phyloP scores from a whole-genome alignment of 2,888 invertebrate genomes.

The Lymantria dispar region DNA sequence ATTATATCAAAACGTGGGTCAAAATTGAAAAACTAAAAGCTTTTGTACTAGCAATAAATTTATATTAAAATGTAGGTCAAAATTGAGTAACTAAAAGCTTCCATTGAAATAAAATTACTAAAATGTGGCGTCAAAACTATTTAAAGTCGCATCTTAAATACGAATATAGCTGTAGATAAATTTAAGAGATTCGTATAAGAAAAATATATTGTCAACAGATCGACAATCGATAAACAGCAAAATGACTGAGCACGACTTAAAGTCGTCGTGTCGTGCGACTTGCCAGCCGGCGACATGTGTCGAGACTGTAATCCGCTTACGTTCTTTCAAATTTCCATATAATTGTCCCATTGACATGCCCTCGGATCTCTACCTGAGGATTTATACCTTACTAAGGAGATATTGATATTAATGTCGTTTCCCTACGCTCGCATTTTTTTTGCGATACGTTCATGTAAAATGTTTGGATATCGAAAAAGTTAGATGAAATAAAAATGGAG shows the following conservation, averaged over 20 bases:
- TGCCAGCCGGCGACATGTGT: slow-evolving; percentile 9
- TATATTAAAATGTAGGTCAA: too few species aligned
- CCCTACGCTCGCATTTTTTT: slow-evolving; percentile 1
- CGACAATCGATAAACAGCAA: slow-evolving; percentile 1
- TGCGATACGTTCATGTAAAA: slow-evolving; percentile 4
- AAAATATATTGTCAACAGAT: neutral
- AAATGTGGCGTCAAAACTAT: too few species aligned
- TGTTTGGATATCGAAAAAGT: slow-evolving; percentile 7
- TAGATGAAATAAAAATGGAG: neutral
- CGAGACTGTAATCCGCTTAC: slow-evolving; percentile 39
- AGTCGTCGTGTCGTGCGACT: slow-evolving; percentile 6
- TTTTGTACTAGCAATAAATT: too few species aligned
- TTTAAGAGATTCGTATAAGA: neutral
- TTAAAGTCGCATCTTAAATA: too few species aligned
- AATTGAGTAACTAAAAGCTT: too few species aligned
- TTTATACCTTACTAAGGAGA: slow-evolving; percentile 13
- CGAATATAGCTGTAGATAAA: too few species aligned
- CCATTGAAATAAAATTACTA: too few species aligned
- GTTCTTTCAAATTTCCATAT: slow-evolving; percentile 42
- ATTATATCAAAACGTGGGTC: too few species aligned
- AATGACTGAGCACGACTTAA: slow-evolving; percentile 2
- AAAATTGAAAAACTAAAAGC: too few species aligned
- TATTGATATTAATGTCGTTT: slow-evolving; percentile 21
- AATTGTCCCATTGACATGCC: slow-evolving; percentile 36
- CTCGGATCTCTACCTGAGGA: slow-evolving; percentile 21